Evolutionary conservation across 2,113 vertebrate species (phyloP).

Genomic region (Rhinopithecus roxellana): DNA sequence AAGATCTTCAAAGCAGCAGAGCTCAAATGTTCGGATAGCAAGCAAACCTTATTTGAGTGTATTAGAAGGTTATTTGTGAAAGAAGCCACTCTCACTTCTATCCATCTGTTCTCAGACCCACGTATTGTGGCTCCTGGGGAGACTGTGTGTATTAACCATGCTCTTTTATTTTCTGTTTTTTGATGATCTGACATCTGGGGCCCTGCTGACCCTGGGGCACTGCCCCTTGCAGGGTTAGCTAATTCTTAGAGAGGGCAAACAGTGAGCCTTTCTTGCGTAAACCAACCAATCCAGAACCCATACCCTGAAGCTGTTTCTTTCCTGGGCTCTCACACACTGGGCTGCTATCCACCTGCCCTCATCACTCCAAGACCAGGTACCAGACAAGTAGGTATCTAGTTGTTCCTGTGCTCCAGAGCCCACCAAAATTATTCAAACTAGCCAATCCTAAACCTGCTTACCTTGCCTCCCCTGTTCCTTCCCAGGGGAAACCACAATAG

Average conservation of each 20-base stretch:
- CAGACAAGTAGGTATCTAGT: neutral
- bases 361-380: neutral
- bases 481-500: neutral
- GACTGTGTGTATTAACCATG: too few species aligned
- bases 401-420: neutral
- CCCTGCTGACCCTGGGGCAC: neutral
- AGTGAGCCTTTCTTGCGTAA: neutral
- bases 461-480: neutral
- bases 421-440: neutral
- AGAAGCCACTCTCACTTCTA: neutral
- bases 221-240: neutral
- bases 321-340: neutral
- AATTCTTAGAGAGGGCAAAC: neutral
- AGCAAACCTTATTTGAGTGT: neutral
- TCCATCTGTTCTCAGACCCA: neutral
- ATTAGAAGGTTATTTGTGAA: neutral
- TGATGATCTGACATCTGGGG: neutral
- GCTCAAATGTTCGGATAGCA: neutral
- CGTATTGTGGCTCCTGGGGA: neutral
- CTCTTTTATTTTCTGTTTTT: neutral
- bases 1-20: neutral
- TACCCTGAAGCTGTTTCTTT: neutral
- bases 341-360: neutral
- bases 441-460: neutral
- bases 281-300: neutral